Evolutionary conservation across 2,797 vertebrate genomes (phyloP), one percentile per base, ranked within the genome.

Genomic region (Valencia hispanica): DNA sequence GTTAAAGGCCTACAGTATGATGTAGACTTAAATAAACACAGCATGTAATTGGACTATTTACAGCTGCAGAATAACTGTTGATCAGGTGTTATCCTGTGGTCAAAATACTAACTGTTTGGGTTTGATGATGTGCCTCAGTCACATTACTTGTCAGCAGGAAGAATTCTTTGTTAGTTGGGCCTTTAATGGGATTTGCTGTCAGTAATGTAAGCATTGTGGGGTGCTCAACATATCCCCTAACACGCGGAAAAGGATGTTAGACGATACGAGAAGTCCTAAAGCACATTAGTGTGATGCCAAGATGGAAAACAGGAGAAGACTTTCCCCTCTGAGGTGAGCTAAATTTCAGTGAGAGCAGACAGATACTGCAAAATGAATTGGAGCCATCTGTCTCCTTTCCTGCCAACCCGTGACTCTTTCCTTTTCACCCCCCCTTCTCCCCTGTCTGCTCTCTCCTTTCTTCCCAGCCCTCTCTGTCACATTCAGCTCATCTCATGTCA

Each of bases 361-460:
- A 81, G 83, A 85, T 77, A 78, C 82, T 84, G 72, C 75, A 77
- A 81, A 82, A 88, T 85, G 81, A 91, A 91, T 89, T 72, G 72
- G 73, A 83, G 68, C 86, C 85, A 90, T 91, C 84, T 86, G 86
- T 89, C 87, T 91, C 79, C 63, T 79, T 68, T 68, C 65, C 55
- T 39, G 6, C 74, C 61, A 47, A 48, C 25, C 32, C 32, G 30
- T 45, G 18, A n/a, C 57, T 61, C 59, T 70, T 27, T 20, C 70
- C 78, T 79, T 71, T 77, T 74, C 81, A 71, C 36, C 55, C 45
- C 32, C n/a, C 68, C n/a, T 55, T 6, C 27, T 61, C 45, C 70
- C 48, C n/a, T 77, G 48, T 83, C 78, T 77, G 9, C 75, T 57
- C 51, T 73, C 57, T 39, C 72, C 68, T 51, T 69, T 73, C 73